Evolutionary conservation across 2,888 invertebrate genomes (phyloP), one percentile per base, ranked within the genome.

Genomic region (Amphimallon solstitiale): DNA sequence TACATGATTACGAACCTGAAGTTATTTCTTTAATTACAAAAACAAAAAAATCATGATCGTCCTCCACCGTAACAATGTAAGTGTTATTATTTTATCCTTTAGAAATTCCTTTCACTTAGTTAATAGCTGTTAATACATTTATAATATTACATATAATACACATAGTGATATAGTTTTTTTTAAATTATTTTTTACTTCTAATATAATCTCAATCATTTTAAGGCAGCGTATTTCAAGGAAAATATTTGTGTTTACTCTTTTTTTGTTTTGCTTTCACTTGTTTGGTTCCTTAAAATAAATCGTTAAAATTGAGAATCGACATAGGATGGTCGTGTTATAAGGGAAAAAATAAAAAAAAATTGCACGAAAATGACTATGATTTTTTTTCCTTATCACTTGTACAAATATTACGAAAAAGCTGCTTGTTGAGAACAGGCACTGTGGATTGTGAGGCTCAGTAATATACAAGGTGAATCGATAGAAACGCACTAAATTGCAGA

Each of bases 291-390:
- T 54, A 38, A 34, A 35, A 38, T 54, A 54, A 14, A 12, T 14
- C 14, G 21, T 51, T 49, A 6, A 51, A 51, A 14, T 34, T 17
- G 15, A 34, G 29, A 51, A 51, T 2, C 6, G 51, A 51, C 14
- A 23, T 29, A 15, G n/a, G n/a, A 17, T 48, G 6, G 48, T 48
- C 51, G 12, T 14, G 34, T 51, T n/a, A 51, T 6, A 14, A 45
- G 15, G 29, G 29, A 60, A 62, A 43, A 61, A 67, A 67, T 38
- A 63, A 71, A 70, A 72, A 71, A 71, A 71, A 74, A 78, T 78
- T 78, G 78, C 78, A 78, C 78, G 74, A 72, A 66, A 75, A 76
- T 77, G 77, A 78, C 78, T 78, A 77, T 71, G 68, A 73, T 68
- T 66, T 68, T n/a, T n/a, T n/a, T n/a, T n/a, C n/a, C n/a, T n/a